Evolutionary conservation across 2,888 invertebrate species (phyloP).

Genomic region (Brachycybe producta): DNA sequence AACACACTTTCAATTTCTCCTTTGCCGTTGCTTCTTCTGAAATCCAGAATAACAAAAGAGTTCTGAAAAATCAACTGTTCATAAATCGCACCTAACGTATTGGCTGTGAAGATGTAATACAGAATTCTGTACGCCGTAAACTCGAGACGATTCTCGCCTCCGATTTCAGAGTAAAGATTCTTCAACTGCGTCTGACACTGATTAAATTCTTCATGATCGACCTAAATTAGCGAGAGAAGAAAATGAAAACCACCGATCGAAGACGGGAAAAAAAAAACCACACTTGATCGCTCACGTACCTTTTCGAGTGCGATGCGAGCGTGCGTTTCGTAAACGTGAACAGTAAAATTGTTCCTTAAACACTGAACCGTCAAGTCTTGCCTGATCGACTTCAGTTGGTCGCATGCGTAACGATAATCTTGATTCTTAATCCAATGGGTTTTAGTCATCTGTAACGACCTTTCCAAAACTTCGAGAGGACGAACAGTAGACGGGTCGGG

Average conservation of each 20-base stretch:
- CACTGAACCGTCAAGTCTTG: conserved; percentile 99
- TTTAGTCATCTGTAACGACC: conserved; percentile 80
- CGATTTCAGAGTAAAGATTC: conserved; percentile 70
- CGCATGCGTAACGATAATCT: conserved; percentile 94
- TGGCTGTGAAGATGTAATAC: conserved; percentile 96
- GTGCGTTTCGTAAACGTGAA: conserved; percentile 98
- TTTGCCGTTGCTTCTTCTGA: not conserved
- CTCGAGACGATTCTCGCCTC: conserved; percentile 60
- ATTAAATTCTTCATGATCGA: conserved; percentile 98
- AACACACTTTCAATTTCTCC: too few relatives aligned
- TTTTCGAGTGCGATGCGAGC: conserved; percentile 94
- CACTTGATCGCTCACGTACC: conserved; percentile 23
- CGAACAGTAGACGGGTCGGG: conserved; percentile 84
- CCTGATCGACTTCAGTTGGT: conserved; percentile 94
- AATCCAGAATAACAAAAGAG: not conserved
- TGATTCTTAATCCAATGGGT: conserved; percentile 74
- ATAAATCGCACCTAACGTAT: conserved; percentile 64
- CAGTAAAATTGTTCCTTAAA: conserved; percentile 81
- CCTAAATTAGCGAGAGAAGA: conserved; percentile 38
- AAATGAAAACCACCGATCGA: not conserved
- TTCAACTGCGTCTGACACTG: conserved; percentile 98
- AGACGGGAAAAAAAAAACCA: not conserved
- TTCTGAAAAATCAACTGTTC: not conserved
- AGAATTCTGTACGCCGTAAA: conserved; percentile 92
- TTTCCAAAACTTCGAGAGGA: conserved; percentile 69